Conservation (phyloP, 2,113 vertebrate species). For the Elgaria multicarinata region DNA sequence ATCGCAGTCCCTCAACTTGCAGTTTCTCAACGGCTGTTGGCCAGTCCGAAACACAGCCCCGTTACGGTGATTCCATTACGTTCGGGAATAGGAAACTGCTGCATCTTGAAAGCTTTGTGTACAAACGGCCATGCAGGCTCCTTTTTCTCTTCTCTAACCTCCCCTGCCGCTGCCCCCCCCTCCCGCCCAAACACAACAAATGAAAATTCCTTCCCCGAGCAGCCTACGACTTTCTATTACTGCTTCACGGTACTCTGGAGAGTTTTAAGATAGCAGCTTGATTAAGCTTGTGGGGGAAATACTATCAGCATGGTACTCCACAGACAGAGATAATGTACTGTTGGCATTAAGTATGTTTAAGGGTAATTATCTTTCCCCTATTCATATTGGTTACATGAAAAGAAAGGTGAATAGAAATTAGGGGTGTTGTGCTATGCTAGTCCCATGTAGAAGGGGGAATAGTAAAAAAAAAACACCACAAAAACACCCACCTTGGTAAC, state of each 20-base stretch:
- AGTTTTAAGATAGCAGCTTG: conserved; percentile 73
- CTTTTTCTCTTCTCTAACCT: background rate
- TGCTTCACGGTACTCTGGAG: conserved; percentile 74
- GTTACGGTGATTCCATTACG: background rate
- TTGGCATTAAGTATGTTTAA: conserved; percentile 76
- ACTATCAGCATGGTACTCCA: conserved; percentile 66
- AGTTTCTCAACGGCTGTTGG: background rate
- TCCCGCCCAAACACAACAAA: conserved; percentile 49
- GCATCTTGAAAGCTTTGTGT: conserved; percentile 48
- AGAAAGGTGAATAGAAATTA: background rate
- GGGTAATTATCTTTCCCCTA: conserved; percentile 76
- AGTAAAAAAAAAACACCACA: no score
- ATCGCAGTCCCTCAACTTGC: background rate
- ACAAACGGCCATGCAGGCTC: conserved; percentile 15
- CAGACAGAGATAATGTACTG: conserved; percentile 75
- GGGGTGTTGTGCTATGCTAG: background rate
- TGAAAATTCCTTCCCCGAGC: conserved; percentile 44
- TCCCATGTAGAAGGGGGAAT: background rate
- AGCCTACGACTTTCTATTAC: conserved; percentile 67
- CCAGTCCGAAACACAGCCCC: background rate
- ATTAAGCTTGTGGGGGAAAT: conserved; percentile 76
- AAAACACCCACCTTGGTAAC: no score
- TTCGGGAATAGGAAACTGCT: no score
- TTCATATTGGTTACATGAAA: conserved; percentile 70
- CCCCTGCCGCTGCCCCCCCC: no score